These are phyloP conservation scores for Heliconius aoede DNA, from an alignment of 2,888 invertebrate species.

Conservation along the genomic window DNA sequence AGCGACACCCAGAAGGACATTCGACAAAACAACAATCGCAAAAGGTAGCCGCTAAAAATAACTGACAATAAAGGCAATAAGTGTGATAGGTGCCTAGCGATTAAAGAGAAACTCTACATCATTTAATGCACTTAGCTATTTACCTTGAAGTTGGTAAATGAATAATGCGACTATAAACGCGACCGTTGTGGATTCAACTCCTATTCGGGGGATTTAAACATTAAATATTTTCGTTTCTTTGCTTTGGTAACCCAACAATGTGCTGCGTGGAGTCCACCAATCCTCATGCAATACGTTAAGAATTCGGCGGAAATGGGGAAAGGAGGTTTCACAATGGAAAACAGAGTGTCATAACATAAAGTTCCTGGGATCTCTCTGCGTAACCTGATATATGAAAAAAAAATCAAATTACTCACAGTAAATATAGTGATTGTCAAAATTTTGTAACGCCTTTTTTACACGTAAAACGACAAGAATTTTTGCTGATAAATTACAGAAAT, in stretches of 20 bases:
- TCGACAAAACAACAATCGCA: neutral
- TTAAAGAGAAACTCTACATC: neutral
- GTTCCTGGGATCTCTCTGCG: too few relatives aligned
- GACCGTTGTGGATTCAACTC: too few relatives aligned
- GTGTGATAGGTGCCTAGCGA: neutral
- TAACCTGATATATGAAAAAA: too few relatives aligned
- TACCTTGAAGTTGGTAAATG: conserved; percentile 3
- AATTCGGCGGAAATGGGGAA: too few relatives aligned
- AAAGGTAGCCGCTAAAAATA: conserved; percentile 1
- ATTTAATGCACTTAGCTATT: neutral
- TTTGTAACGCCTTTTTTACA: neutral
- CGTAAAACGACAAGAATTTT: neutral
- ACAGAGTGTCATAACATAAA: too few relatives aligned
- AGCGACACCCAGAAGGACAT: neutral
- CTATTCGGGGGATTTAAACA: too few relatives aligned
- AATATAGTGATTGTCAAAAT: neutral
- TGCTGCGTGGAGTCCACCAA: too few relatives aligned
- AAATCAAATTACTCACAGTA: neutral
- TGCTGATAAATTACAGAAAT: neutral
- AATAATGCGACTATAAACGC: neutral
- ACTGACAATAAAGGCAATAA: neutral
- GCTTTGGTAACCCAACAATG: too few relatives aligned
- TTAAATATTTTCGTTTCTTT: too few relatives aligned
- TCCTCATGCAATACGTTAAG: too few relatives aligned
- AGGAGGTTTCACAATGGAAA: too few relatives aligned